phyloP scores from a whole-genome alignment of 2,797 vertebrate species.

The Glyptemys insculpta region DNA sequence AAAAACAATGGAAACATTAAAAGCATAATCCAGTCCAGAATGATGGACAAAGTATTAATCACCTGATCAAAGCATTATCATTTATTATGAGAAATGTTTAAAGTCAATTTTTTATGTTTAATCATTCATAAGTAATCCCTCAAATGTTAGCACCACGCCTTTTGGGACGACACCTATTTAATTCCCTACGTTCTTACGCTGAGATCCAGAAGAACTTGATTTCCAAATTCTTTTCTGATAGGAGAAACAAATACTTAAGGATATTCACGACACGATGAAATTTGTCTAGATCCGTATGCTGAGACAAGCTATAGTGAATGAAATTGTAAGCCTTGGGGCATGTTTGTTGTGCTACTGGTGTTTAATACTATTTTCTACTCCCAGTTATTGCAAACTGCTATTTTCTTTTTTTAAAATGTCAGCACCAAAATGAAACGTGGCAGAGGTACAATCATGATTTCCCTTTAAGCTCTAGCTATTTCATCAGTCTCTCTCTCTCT shows the following conservation, averaged over 20 bases:
- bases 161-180: neutral
- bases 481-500: constrained; percentile 6
- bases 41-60: neutral
- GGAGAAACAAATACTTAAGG: neutral
- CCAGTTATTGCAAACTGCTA: no score
- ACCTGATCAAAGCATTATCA: neutral
- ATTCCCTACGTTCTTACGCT: neutral
- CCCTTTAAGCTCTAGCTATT: neutral
- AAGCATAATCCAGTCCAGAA: neutral
- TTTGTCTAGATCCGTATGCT: fast-evolving
- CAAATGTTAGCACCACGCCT: neutral
- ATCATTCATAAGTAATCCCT: neutral
- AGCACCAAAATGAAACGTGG: no score
- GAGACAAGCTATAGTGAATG: fast-evolving
- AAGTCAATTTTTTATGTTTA: neutral
- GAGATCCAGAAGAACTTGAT: neutral
- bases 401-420: no score
- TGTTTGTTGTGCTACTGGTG: neutral
- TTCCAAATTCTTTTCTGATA: neutral
- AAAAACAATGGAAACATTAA: neutral
- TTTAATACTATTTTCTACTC: constrained; percentile 62
- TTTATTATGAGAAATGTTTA: neutral
- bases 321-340: neutral
- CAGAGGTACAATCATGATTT: no score
- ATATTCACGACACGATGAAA: fast-evolving